Base-by-base conservation (phyloP, 2,113 vertebrate species). In the Lepisosteus osseus region DNA sequence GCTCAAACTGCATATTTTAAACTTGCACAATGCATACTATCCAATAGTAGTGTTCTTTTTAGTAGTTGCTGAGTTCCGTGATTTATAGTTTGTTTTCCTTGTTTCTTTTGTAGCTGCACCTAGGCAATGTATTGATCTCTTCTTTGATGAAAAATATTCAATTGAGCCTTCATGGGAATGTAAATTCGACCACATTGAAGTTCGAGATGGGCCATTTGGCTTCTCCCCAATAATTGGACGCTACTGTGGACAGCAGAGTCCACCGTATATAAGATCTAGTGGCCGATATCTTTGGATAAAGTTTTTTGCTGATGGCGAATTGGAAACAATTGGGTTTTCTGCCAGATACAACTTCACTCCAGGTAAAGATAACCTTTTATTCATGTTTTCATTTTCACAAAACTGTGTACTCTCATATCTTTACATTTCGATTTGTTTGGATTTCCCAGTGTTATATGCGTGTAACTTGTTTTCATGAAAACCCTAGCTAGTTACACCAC, bases 141-240 rank as follows among this genome's bases (percentile, higher is more conserved):
- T 95, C 80, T 99, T 99, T 84, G 95, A 97, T 87, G 97, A 97
- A 88, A 97, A 95, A 75, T 99, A 99, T 84, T 98, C 97, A 62
- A 94, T 99, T 76, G 97, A 99, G 81, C 94, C 97, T 70, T 99
- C 97, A 75, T 99, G 97, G 97, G 96, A 99, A 87, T 99, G 97
- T 93, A 99, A 99, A 94, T 99, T 99, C 95, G 97, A 99, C 86
- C 97, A 99, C 72, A 98, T 99, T 77, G 97, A 99, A 90, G 96
- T 99, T 69, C 92, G 97, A 78, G 97, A 99, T 88, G 97, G 97
- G 90, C 97, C 97, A 66, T 99, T 99, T 87, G 94, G 93, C 85
- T 99, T 99, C 93, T 99, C 97, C 81, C 95, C 96, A 65, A 96
- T 98, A 68, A 94, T 99, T 79, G 97, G 97, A 83, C 95, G 96